Percentiles rank a stretch among this genome's conserved stretches.
Conservation (phyloP, 2,888 invertebrate species). For the Formica aserva region DNA sequence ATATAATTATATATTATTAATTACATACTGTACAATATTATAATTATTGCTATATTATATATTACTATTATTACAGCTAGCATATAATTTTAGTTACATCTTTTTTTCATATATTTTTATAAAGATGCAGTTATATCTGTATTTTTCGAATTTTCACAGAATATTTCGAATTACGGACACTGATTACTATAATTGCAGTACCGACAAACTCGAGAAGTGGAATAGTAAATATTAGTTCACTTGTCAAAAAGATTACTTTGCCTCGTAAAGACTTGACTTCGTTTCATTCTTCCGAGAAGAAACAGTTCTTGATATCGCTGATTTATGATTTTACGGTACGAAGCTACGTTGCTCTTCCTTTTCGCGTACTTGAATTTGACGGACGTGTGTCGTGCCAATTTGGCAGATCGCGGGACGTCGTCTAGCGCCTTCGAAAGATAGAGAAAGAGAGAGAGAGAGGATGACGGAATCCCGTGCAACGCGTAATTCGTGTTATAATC, state of each 20-base stretch:
- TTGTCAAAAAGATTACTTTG: not conserved
- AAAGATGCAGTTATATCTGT: not conserved
- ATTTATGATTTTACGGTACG: not conserved
- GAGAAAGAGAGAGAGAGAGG: not conserved
- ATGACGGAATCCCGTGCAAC: not conserved
- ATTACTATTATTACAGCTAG: too few relatives aligned
- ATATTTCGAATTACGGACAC: not conserved
- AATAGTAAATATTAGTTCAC: not conserved
- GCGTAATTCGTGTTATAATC: constrained; percentile 32
- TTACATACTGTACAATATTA: too few relatives aligned
- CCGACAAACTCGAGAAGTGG: not conserved
- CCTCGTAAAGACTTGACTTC: not conserved
- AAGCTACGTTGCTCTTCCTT: not conserved
- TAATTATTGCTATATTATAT: too few relatives aligned
- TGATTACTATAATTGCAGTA: not conserved
- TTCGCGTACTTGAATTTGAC: constrained; percentile 12
- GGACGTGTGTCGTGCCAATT: constrained; percentile 31
- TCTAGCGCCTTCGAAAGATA: not conserved
- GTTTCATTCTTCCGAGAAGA: not conserved
- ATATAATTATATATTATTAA: not conserved
- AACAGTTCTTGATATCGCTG: not conserved
- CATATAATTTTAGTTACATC: not conserved
- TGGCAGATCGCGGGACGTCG: constrained; percentile 22
- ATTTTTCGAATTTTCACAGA: not conserved
- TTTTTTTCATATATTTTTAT: not conserved